Evolutionary conservation across 2,888 invertebrate species (phyloP).

Genomic region (Synergus japonicus): DNA sequence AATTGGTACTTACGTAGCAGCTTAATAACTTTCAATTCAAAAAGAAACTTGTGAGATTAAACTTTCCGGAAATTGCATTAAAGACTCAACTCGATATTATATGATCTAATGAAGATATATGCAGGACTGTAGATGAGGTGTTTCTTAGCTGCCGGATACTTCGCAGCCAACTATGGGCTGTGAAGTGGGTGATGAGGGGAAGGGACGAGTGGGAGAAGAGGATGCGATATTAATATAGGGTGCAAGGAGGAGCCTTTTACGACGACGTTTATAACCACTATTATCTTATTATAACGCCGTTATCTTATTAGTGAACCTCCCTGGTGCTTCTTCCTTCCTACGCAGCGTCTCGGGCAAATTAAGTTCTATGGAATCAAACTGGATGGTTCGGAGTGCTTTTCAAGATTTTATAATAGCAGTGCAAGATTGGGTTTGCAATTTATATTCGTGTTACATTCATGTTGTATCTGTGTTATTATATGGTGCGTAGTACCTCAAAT

Average conservation of each 20-base stretch:
- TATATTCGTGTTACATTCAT: background rate
- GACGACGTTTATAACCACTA: background rate
- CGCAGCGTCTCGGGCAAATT: background rate
- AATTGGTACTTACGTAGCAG: background rate
- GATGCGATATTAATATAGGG: constrained; percentile 10
- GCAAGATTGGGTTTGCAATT: background rate
- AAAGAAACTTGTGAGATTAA: background rate
- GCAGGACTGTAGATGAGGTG: background rate
- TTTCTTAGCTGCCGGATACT: constrained; percentile 12
- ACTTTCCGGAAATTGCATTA: constrained; percentile 9
- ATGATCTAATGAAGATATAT: constrained; percentile 8
- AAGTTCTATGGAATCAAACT: background rate
- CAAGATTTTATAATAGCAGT: background rate
- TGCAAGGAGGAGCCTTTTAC: background rate
- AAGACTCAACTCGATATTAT: background rate
- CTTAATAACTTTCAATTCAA: background rate
- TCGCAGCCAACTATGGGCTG: background rate
- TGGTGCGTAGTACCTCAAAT: too few relatives aligned
- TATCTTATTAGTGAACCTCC: background rate
- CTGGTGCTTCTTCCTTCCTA: background rate
- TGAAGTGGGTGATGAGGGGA: background rate
- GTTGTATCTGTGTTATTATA: background rate
- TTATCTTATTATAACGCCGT: background rate
- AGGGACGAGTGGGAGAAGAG: background rate
- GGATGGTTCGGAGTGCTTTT: background rate